These are phyloP conservation scores for Doris montereyensis DNA, from an alignment of 2,888 invertebrate genomes.

Conservation along the genomic window DNA sequence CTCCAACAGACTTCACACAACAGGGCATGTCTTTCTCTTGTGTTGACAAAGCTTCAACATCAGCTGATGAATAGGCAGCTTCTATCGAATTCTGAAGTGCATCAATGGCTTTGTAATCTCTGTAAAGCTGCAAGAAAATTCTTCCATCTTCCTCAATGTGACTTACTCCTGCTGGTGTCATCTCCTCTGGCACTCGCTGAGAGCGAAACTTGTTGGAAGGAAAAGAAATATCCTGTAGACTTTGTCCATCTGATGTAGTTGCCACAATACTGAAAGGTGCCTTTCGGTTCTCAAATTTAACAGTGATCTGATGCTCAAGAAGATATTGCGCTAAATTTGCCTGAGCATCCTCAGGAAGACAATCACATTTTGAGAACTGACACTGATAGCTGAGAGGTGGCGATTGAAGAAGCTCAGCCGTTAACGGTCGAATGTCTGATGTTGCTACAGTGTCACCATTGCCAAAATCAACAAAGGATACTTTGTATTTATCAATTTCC, in stretches of 20 bases:
- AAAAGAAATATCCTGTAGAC: conserved; percentile 35
- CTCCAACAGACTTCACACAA: conserved; percentile 77
- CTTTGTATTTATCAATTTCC: conserved; percentile 48
- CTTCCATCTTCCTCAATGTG: conserved; percentile 53
- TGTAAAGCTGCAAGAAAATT: conserved; percentile 80
- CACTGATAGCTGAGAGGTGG: conserved; percentile 63
- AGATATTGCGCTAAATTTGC: conserved; percentile 39
- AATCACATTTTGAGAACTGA: conserved; percentile 53
- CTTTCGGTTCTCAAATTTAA: conserved; percentile 18
- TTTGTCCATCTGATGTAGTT: conserved; percentile 29
- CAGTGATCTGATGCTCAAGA: conserved; percentile 37
- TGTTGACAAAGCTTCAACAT: conserved; percentile 24
- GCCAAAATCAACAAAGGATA: conserved; percentile 66
- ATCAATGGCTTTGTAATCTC: conserved; percentile 65
- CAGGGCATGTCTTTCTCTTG: conserved; percentile 77
- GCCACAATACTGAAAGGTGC: conserved; percentile 32
- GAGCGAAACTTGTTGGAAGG: conserved; percentile 28
- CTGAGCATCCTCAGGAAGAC: conserved; percentile 39
- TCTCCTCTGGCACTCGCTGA: conserved; percentile 29
- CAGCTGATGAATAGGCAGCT: conserved; percentile 62
- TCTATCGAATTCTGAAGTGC: conserved; percentile 74
- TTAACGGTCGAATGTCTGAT: conserved; percentile 52
- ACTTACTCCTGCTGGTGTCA: conserved; percentile 39
- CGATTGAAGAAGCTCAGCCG: conserved; percentile 54
- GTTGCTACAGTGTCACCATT: conserved; percentile 51